A percentile compares a stretch with the other conserved stretches of the same genome.
Evolutionary conservation across 2,797 vertebrate genomes (phyloP).

Genomic region (Microctenopoma steveboyesi): DNA sequence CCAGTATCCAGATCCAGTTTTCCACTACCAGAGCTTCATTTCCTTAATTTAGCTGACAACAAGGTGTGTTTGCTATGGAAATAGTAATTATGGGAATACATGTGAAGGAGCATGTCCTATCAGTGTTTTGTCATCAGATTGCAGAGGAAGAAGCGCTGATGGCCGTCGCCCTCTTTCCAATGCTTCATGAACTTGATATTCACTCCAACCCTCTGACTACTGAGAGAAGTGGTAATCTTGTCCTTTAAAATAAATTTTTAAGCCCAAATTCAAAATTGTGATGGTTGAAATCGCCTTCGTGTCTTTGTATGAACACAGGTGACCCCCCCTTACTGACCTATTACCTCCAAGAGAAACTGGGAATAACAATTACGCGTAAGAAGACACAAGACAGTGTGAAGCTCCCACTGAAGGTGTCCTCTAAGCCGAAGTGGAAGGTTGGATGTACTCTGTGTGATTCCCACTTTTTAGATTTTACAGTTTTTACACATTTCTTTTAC

Average conservation of each 20-base stretch:
- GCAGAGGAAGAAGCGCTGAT: conserved; percentile 85
- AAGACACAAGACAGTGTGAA: conserved; percentile 61
- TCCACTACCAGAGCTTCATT: conserved; percentile 85
- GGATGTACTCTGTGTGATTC: conserved; percentile 3
- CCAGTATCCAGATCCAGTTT: conserved; percentile 44
- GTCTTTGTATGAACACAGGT: conserved; percentile 72
- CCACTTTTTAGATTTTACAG: background rate
- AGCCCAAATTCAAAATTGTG: background rate
- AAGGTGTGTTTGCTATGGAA: conserved; percentile 77
- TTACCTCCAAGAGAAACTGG: conserved; percentile 85
- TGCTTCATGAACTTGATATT: conserved; percentile 85
- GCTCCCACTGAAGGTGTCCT: conserved; percentile 69
- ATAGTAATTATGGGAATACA: background rate
- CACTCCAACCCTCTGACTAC: conserved; percentile 87
- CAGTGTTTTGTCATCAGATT: conserved; percentile 78
- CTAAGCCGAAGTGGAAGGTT: conserved; percentile 82
- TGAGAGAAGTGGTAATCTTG: conserved; percentile 78
- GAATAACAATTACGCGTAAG: conserved; percentile 81
- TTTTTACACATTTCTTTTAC: background rate
- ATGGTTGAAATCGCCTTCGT: background rate
- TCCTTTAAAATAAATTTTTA: background rate
- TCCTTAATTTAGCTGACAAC: conserved; percentile 88
- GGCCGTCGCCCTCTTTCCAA: conserved; percentile 85
- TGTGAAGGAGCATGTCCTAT: conserved; percentile 17
- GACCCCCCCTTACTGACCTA: conserved; percentile 82